Evolutionary conservation across 2,797 vertebrate genomes (phyloP).

Genomic region (Acrossocheilus wenchowensis): DNA sequence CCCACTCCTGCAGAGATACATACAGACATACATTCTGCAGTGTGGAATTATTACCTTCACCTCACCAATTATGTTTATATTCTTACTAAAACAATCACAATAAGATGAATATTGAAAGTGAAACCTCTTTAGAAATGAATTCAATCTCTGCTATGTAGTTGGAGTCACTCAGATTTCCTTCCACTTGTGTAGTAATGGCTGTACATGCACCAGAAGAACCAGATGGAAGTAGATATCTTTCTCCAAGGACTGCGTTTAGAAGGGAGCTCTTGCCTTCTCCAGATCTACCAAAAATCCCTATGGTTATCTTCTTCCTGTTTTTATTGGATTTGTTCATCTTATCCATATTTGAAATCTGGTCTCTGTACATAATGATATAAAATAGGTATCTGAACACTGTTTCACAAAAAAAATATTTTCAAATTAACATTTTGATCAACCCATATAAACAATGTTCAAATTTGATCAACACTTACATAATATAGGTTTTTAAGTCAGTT

Average conservation of each 20-base stretch:
- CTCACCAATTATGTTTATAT: not conserved
- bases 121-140: constrained; percentile 7
- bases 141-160: constrained; percentile 14
- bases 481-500: not conserved
- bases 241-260: constrained; percentile 36
- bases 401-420: not conserved
- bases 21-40: not conserved
- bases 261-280: constrained; percentile 42
- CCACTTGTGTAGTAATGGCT: constrained; percentile 47
- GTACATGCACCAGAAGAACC: constrained; percentile 42
- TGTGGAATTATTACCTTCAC: not conserved
- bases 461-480: not conserved
- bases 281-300: constrained; percentile 46
- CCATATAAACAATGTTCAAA: not conserved
- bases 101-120: not conserved
- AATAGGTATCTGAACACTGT: not conserved
- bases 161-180: constrained; percentile 21
- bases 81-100: not conserved
- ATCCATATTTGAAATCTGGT: not conserved
- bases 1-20: not conserved
- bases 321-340: constrained; percentile 9
- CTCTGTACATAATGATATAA: not conserved
- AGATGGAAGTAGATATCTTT: constrained; percentile 20
- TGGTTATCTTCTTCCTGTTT: constrained; percentile 26
- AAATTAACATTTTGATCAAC: not conserved